Percentiles rank a stretch among this genome's conserved stretches.
phyloP scores from a whole-genome alignment of 1,140 invertebrate genomes.

The Paramacrobiotus metropolitanus region DNA sequence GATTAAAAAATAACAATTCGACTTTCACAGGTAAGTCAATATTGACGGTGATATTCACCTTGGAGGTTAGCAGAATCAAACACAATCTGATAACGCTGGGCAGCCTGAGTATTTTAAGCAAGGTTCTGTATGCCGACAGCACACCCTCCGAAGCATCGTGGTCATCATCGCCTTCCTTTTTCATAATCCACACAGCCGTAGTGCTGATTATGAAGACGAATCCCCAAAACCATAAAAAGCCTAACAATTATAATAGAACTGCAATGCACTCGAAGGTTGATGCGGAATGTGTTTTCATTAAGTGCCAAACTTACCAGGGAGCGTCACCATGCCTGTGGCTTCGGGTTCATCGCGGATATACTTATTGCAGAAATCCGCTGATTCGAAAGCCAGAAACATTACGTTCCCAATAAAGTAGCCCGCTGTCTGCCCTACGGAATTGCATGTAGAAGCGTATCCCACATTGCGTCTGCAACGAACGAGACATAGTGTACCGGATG shows the following conservation, averaged over 20 bases:
- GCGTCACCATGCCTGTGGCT: constrained; percentile 49
- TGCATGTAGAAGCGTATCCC: constrained; percentile 96
- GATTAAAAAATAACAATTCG: constrained; percentile 15
- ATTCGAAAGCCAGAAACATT: constrained; percentile 88
- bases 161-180: constrained; percentile 41
- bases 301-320: constrained; percentile 52
- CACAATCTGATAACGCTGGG: constrained; percentile 46
- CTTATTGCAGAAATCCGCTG: constrained; percentile 76
- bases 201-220: constrained; percentile 70
- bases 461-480: constrained; percentile 79
- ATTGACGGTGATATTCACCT: constrained; percentile 32
- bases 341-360: constrained; percentile 54
- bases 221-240: constrained; percentile 87
- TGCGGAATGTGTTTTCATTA: too few relatives aligned
- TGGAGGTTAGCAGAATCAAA: constrained; percentile 61
- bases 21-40: constrained; percentile 1
- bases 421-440: constrained; percentile 89
- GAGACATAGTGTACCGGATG: too few relatives aligned
- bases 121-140: constrained; percentile 52
- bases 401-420: constrained; percentile 95
- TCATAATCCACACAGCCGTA: constrained; percentile 64
- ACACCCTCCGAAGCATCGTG: constrained; percentile 25
- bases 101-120: constrained; percentile 59
- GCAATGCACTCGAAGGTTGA: too few relatives aligned
- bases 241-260: too few relatives aligned